Evolutionary conservation across 1,140 invertebrate genomes (phyloP).

Genomic region (Luehdorfia chinensis): DNA sequence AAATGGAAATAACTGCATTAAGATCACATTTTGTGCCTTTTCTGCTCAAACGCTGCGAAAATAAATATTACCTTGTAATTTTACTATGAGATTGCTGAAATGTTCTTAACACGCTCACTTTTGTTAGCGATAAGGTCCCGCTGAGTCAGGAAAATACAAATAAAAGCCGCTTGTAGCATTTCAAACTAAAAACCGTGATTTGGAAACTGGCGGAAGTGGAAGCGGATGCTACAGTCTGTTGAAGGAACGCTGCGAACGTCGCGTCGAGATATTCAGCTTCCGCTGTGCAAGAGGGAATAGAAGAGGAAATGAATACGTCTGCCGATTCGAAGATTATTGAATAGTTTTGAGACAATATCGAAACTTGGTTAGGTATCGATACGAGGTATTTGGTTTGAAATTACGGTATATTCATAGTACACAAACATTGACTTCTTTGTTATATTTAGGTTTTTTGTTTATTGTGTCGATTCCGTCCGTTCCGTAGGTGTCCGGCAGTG

Average conservation of each 20-base stretch:
- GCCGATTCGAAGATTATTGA: conserved; percentile 43
- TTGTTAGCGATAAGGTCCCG: conserved; percentile 5
- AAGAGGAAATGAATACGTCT: conserved; percentile 53
- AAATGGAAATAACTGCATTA: too few species aligned
- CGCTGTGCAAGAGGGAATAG: conserved; percentile 31
- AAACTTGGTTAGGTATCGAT: conserved; percentile 18
- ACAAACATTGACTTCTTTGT: too few species aligned
- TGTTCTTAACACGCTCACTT: too few species aligned
- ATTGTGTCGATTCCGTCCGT: too few species aligned
- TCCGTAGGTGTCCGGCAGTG: too few species aligned
- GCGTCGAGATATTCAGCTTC: conserved; percentile 49
- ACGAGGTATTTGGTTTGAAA: too few species aligned
- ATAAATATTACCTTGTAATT: too few species aligned
- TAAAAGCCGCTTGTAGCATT: conserved; percentile 31
- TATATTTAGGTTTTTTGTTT: too few species aligned
- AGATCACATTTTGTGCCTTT: too few species aligned
- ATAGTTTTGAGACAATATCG: conserved; percentile 19
- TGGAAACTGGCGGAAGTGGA: conserved; percentile 43
- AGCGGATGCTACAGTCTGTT: conserved; percentile 58
- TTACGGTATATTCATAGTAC: too few species aligned
- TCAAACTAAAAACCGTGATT: conserved; percentile 42
- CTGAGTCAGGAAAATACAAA: conserved; percentile 31
- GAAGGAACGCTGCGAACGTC: conserved; percentile 35
- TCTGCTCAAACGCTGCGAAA: too few species aligned
- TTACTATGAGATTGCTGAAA: too few species aligned